Percentiles rank a stretch among this genome's conserved stretches.
Evolutionary conservation across 92 coral and sea anemone genomes (phyloP).

Genomic region (Ricordea florida): DNA sequence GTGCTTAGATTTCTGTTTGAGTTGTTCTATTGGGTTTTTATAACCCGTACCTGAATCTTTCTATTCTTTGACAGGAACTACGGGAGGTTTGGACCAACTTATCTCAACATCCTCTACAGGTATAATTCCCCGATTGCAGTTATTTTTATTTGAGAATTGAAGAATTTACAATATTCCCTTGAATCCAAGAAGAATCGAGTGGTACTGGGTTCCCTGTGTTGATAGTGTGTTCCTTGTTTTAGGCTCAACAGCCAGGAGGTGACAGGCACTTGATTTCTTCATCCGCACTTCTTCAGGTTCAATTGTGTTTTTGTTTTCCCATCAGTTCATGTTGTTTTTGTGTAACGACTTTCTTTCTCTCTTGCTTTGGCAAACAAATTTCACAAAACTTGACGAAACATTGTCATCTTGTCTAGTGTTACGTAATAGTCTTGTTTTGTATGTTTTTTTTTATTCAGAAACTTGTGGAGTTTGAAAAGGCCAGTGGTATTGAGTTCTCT

Average conservation of each 20-base stretch:
- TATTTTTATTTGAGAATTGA: too few relatives aligned
- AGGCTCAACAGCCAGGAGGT: conserved; percentile 88
- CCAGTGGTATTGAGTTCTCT: conserved; percentile 82
- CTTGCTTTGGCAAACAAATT: too few relatives aligned
- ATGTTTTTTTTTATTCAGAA: conserved; percentile 43
- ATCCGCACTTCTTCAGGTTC: conserved; percentile 89
- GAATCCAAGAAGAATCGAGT: neutral
- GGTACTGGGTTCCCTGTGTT: neutral
- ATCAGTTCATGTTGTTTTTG: neutral
- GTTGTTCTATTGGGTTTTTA: neutral
- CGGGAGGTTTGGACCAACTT: conserved; percentile 68
- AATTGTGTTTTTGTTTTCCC: neutral
- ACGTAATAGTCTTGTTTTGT: neutral
- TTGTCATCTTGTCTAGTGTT: neutral
- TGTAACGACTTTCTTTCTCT: too few relatives aligned
- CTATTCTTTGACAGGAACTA: conserved; percentile 48
- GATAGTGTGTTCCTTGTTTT: neutral
- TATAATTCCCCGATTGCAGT: neutral
- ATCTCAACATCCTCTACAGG: conserved; percentile 89
- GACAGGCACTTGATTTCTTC: conserved; percentile 85
- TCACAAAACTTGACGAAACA: neutral
- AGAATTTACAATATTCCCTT: too few relatives aligned
- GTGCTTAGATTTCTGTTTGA: neutral
- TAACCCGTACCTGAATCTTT: neutral
- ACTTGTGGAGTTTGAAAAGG: conserved; percentile 80